Percentiles rank a stretch among this genome's conserved stretches.
phyloP scores from a whole-genome alignment of 2,888 invertebrate genomes.

The Notocelia uddmanniana region DNA sequence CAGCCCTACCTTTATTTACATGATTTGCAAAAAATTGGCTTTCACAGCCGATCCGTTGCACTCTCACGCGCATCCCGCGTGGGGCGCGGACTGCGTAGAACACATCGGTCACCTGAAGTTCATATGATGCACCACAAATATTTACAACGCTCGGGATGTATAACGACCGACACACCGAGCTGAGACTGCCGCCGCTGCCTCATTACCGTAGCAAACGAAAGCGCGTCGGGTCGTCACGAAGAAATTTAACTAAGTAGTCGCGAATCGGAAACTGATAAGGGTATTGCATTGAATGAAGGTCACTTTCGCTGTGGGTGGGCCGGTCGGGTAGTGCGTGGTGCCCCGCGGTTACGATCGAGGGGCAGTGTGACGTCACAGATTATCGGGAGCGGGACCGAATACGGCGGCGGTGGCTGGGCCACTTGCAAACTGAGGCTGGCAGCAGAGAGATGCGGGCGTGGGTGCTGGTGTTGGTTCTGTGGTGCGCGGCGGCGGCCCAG shows the following conservation, averaged over 20 bases:
- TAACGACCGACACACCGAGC: conserved; percentile 13
- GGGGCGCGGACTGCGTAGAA: background rate
- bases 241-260: conserved; percentile 40
- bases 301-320: conserved; percentile 48
- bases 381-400: conserved; percentile 57
- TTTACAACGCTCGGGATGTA: conserved; percentile 26
- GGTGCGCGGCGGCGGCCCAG: conserved; percentile 60
- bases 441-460: conserved; percentile 76
- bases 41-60: background rate
- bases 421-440: conserved; percentile 67
- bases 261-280: conserved; percentile 18
- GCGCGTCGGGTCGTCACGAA: conserved; percentile 33
- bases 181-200: conserved; percentile 8
- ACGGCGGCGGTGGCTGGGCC: conserved; percentile 52
- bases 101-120: conserved; percentile 31
- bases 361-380: conserved; percentile 58
- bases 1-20: conserved; percentile 18
- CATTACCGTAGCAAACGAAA: conserved; percentile 34
- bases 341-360: conserved; percentile 18
- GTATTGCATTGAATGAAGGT: conserved; percentile 34
- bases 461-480: conserved; percentile 62
- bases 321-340: conserved; percentile 42
- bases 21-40: conserved; percentile 7
- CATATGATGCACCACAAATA: conserved; percentile 24
- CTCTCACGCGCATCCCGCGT: conserved; percentile 17